Evolutionary conservation across 2,888 invertebrate species (phyloP).

Genomic region (Plagodis pulveraria): DNA sequence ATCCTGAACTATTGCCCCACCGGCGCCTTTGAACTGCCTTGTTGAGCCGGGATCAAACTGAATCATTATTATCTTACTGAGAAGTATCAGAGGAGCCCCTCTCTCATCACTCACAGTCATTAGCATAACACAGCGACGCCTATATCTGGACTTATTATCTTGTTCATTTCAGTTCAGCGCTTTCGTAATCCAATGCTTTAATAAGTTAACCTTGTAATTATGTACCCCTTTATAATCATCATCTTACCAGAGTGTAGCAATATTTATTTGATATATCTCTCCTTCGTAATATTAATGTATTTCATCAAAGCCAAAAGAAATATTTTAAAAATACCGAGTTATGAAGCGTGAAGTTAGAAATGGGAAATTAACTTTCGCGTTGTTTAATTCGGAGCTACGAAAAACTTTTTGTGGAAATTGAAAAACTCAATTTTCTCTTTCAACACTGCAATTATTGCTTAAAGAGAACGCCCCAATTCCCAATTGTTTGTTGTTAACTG

Average conservation of each 20-base stretch:
- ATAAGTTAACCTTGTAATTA: too few relatives aligned
- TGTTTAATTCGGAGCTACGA: slow-evolving; percentile 18
- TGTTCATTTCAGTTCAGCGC: too few relatives aligned
- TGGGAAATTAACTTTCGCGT: slow-evolving; percentile 23
- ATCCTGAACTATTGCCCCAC: slow-evolving; percentile 5
- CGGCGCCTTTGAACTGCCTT: not conserved
- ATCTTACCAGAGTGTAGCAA: too few relatives aligned
- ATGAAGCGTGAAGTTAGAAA: slow-evolving; percentile 10
- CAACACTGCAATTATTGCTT: slow-evolving; percentile 1
- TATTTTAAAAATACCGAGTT: not conserved
- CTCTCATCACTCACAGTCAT: too few relatives aligned
- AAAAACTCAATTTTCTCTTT: slow-evolving; percentile 24
- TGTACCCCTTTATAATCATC: not conserved
- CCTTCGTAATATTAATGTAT: not conserved
- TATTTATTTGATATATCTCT: too few relatives aligned
- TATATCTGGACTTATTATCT: too few relatives aligned
- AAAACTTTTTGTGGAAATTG: slow-evolving; percentile 18
- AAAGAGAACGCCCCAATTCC: slow-evolving; percentile 1
- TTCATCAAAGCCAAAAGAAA: not conserved
- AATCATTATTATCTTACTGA: not conserved
- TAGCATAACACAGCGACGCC: too few relatives aligned
- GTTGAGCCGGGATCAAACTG: not conserved
- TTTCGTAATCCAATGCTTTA: too few relatives aligned
- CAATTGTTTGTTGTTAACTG: slow-evolving; percentile 4
- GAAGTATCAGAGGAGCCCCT: not conserved